A percentile compares a stretch with the other conserved stretches of the same genome.
These are phyloP conservation scores for Nothocercus julius DNA, from an alignment of 2,113 vertebrate species.

Conservation along the genomic window DNA sequence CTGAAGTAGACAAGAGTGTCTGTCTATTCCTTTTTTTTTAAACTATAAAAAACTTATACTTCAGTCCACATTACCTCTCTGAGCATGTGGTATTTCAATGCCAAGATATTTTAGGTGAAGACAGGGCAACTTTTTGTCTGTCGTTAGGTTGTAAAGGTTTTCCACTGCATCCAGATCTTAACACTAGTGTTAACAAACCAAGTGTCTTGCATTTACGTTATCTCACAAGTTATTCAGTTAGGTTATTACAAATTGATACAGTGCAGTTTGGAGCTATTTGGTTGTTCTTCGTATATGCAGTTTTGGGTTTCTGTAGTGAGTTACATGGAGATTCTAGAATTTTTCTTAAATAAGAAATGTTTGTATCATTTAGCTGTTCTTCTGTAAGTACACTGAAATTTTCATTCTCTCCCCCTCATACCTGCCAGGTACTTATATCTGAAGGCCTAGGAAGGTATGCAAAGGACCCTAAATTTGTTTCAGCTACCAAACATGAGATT, in stretches of 20 bases:
- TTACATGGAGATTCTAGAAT: not conserved
- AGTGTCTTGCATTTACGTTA: not conserved
- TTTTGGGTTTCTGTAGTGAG: not conserved
- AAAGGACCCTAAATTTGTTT: conserved; percentile 97
- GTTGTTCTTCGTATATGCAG: not conserved
- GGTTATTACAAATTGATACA: not conserved
- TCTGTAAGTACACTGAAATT: not conserved
- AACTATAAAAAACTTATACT: not conserved
- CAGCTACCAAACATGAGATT: conserved; percentile 96
- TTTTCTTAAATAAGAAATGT: not conserved
- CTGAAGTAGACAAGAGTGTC: not conserved
- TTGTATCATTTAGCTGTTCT: not conserved
- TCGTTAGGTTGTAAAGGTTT: not conserved
- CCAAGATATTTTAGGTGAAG: not conserved
- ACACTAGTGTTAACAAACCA: not conserved
- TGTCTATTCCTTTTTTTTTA: not conserved
- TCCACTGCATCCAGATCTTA: not conserved
- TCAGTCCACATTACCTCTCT: not conserved
- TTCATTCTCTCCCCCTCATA: conserved; percentile 5
- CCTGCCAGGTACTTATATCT: conserved; percentile 93
- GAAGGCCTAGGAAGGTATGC: conserved; percentile 96
- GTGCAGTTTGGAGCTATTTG: not conserved
- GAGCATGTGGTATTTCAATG: not conserved
- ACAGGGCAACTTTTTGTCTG: not conserved
- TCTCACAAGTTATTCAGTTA: not conserved